These are phyloP conservation scores for Amitus sp. DNA, from an alignment of 2,888 invertebrate genomes.

Conservation along the genomic window DNA sequence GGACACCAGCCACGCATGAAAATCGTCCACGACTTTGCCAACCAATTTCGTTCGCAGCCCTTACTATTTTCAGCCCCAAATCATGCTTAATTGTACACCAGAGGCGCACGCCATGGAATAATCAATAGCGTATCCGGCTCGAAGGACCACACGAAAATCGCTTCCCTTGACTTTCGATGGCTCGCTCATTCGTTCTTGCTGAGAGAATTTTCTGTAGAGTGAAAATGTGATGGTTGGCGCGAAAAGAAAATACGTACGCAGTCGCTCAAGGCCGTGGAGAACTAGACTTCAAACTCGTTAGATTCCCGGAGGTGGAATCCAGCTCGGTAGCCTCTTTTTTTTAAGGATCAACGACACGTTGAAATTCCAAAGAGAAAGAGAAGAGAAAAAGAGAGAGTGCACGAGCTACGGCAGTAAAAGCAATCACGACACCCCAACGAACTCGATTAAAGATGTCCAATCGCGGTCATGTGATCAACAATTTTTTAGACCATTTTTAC, in stretches of 20 bases:
- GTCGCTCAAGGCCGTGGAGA: no score
- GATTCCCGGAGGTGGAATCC: no score
- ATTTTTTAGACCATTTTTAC: no score
- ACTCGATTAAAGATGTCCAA: no score
- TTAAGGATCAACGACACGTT: not conserved
- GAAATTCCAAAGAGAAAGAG: not conserved
- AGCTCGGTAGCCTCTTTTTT: no score
- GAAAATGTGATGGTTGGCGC: no score
- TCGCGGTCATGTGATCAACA: no score
- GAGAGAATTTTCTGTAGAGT: no score
- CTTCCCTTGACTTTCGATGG: not conserved
- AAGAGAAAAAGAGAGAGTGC: not conserved
- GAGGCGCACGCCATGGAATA: not conserved
- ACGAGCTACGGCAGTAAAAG: not conserved
- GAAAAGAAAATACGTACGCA: no score
- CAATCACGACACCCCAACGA: constrained; percentile 30
- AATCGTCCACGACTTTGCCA: constrained; percentile 26
- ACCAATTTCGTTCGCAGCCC: constrained; percentile 19
- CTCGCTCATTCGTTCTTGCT: no score
- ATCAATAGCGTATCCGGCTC: not conserved
- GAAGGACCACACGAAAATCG: not conserved
- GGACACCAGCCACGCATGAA: constrained; percentile 33
- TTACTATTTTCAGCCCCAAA: constrained; percentile 3
- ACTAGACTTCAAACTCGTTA: no score
- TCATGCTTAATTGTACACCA: not conserved